Percentiles rank a stretch among this genome's conserved stretches.
phyloP scores from a whole-genome alignment of 2,888 invertebrate species.

The Tetramorium bicarinatum region DNA sequence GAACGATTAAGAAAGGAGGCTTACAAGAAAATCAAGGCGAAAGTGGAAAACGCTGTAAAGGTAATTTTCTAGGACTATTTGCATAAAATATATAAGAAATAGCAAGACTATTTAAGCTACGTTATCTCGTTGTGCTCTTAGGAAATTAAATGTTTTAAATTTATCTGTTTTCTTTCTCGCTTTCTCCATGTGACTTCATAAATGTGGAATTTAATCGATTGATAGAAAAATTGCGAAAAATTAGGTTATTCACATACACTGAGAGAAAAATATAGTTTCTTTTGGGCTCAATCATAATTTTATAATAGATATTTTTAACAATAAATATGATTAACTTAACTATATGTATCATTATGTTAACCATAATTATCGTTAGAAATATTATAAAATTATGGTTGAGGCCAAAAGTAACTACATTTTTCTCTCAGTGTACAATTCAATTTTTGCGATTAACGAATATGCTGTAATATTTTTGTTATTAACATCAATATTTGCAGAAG shows the following conservation, averaged over 20 bases:
- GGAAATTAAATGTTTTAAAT: not conserved
- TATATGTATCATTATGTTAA: too few relatives aligned
- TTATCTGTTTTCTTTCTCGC: not conserved
- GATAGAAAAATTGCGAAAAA: not conserved
- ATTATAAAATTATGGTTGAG: too few relatives aligned
- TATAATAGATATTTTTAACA: too few relatives aligned
- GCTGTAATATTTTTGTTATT: not conserved
- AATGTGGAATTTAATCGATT: not conserved
- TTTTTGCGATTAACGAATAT: not conserved
- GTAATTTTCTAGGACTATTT: slow-evolving; percentile 59
- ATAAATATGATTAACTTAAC: too few relatives aligned
- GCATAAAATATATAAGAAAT: not conserved
- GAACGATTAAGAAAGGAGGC: slow-evolving; percentile 71
- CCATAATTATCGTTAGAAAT: too few relatives aligned
- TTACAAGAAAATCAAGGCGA: slow-evolving; percentile 77
- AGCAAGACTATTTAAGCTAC: not conserved
- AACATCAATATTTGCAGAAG: slow-evolving; percentile 66
- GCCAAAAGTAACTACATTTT: too few relatives aligned
- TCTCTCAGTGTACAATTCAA: not conserved
- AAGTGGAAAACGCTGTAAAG: slow-evolving; percentile 78
- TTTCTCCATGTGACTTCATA: not conserved
- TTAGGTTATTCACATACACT: not conserved
- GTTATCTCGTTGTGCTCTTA: not conserved
- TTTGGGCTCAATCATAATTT: too few relatives aligned
- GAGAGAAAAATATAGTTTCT: too few relatives aligned